Evolutionary conservation across 2,113 vertebrate genomes (phyloP), one percentile per base, ranked within the genome.

Genomic region (Abramis brama): DNA sequence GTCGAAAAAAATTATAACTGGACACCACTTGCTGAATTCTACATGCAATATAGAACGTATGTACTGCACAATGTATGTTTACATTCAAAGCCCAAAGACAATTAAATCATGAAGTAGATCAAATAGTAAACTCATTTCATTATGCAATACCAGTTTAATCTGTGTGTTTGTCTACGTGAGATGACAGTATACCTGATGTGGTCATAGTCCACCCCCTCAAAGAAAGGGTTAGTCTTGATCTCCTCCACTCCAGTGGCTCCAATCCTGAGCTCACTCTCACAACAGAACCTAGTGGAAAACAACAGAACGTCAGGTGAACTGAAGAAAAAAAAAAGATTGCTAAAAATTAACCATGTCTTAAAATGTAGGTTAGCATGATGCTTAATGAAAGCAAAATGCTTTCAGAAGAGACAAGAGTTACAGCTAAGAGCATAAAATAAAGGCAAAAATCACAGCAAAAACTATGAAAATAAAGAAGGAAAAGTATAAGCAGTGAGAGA

Each of bases 171-270:
- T 76, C 30, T 33, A 50, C 3, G 13, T 47, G 47, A 50, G 55
- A 10, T 55, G 21, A 39, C 27, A 23, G 36, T 77, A 27, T 87
- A 99, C 98, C 98, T 99, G 95, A 99, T 99, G 87, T 99, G 98
- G 91, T 99, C 98, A 91, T 98, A 99, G 92, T 99, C 98, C 92
- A 99, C 98, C 3, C 96, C 97, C 94, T 99, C 98, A 94, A 99
- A 99, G 95, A 99, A 99, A 25, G 93, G 93, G 82, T 99, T 99
- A 91, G 92, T 94, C 93, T 99, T 99, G 86, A 99, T 98, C 92
- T 98, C 98, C 92, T 98, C 97, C 86, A 99, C 96, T 66, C 96
- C 96, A 39, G 92, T 89, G 57, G 97, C 97, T 83, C 98, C 98
- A 74, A 98, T 96, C 93, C 98, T 94, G 91, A 96, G 96, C 90